Percentiles rank a stretch among this genome's conserved stretches.
phyloP scores from a whole-genome alignment of 2,888 invertebrate genomes.

The Apodemia mormo region DNA sequence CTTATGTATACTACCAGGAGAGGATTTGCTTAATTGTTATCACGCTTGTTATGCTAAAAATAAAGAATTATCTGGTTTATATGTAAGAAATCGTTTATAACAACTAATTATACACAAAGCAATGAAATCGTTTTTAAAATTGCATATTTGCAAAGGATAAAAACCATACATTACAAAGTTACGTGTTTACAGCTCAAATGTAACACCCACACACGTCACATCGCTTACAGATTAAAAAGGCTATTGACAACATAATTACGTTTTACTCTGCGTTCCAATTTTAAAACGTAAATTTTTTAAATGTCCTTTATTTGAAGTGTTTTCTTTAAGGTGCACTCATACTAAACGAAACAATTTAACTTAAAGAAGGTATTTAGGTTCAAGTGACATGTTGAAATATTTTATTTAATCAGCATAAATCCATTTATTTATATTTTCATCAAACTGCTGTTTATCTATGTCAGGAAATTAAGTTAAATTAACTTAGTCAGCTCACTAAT shows the following conservation, averaged over 20 bases:
- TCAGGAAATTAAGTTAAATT: too few species aligned
- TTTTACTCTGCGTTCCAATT: slow-evolving; percentile 37
- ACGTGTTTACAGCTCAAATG: slow-evolving; percentile 19
- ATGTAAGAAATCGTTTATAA: background rate
- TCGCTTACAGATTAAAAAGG: slow-evolving; percentile 37
- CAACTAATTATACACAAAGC: background rate
- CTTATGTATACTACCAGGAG: too few species aligned
- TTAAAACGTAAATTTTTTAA: slow-evolving; percentile 31
- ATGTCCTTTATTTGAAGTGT: slow-evolving; percentile 19
- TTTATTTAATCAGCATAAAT: too few species aligned
- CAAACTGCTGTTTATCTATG: too few species aligned
- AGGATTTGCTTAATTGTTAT: too few species aligned
- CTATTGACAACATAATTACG: slow-evolving; percentile 55
- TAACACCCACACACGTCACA: slow-evolving; percentile 30
- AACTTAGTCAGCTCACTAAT: too few species aligned
- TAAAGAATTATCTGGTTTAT: background rate
- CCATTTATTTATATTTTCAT: too few species aligned
- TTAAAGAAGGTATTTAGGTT: background rate
- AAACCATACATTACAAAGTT: background rate
- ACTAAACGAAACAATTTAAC: background rate
- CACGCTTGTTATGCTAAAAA: too few species aligned
- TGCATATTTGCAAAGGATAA: slow-evolving; percentile 11
- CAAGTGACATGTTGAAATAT: background rate
- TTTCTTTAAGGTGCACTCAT: background rate
- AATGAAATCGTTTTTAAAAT: slow-evolving; percentile 4